Percentiles rank a stretch among this genome's conserved stretches.
phyloP scores from a whole-genome alignment of 64 coral and sea anemone species.

The Hydrozoanthus tunicans region DNA sequence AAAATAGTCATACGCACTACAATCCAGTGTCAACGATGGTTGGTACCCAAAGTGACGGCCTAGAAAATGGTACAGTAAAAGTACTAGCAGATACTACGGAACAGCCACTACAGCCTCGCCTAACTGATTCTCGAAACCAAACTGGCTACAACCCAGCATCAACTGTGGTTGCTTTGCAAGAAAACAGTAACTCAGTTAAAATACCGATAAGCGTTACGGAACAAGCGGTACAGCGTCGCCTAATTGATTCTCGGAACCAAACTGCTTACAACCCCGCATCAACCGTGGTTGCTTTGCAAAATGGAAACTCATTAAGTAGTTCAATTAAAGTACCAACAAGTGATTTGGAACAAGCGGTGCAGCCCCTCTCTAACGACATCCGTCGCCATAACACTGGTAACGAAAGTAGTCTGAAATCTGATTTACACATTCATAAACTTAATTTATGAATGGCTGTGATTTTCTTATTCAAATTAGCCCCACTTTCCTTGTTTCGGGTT shows the following conservation, averaged over 20 bases:
- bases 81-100: background rate
- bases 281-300: background rate
- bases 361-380: background rate
- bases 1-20: slow-evolving; percentile 20
- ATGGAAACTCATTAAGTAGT: background rate
- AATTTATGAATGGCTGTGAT: too few species aligned
- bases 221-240: too few species aligned
- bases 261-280: background rate
- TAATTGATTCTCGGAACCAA: background rate
- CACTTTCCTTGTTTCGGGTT: too few species aligned
- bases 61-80: background rate
- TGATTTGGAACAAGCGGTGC: too few species aligned
- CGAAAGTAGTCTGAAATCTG: too few species aligned
- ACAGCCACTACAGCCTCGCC: background rate
- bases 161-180: background rate
- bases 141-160: background rate
- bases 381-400: too few species aligned
- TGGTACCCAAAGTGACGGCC: slow-evolving; percentile 44
- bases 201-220: background rate
- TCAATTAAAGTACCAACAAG: background rate
- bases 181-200: background rate
- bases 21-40: slow-evolving; percentile 51
- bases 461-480: too few species aligned
- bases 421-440: too few species aligned
- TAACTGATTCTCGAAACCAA: background rate